Base-by-base conservation (phyloP, 2,797 vertebrate species). In the Silurus aristotelis region DNA sequence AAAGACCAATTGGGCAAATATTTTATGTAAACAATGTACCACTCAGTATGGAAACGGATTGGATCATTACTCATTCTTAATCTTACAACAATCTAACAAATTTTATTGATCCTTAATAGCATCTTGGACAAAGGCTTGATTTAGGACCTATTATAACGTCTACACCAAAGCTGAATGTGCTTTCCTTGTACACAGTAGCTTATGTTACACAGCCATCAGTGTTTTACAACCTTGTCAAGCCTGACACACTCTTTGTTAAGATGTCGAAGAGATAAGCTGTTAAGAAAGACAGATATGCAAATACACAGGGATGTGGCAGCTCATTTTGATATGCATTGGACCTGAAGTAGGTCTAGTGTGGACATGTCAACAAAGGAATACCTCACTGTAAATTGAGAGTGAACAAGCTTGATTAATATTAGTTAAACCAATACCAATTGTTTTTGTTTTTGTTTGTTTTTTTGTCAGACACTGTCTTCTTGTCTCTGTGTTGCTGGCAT, bases 361-460 rank as follows among this genome's bases (percentile, higher is more conserved):
- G 92, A 92, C 91, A 91, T 91, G 90, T 93, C 91, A 93, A 94
- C 92, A 93, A 72, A 61, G 82, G 78, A 80, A 83, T 84, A 84
- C 89, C 89, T 87, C 25, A 78, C 17, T 43, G 75, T 87, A 80
- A 85, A 76, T 86, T 14, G 38, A 48, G 83, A 70, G 90, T 90
- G 85, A 83, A 46, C 72, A 63, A 73, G 77, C 68, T 83, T 55
- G 58, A 83, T 84, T 80, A 82, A 58, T 79, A 48, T 87, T 70
- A 84, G 25, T 76, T 56, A 25, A 76, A 56, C 31, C 68, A 81
- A 86, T 83, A 83, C 84, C 82, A 68, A 64, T 72, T 60, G 70
- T 17, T 58, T 38, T 38, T 38, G 38, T 58, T 63, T 68, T 78
- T 80, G 78, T 60, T 38, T 38, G 46, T 85, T 83, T 83, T 78